Conservation (phyloP, 1,140 invertebrate genomes). For the Anoplophora glabripennis region DNA sequence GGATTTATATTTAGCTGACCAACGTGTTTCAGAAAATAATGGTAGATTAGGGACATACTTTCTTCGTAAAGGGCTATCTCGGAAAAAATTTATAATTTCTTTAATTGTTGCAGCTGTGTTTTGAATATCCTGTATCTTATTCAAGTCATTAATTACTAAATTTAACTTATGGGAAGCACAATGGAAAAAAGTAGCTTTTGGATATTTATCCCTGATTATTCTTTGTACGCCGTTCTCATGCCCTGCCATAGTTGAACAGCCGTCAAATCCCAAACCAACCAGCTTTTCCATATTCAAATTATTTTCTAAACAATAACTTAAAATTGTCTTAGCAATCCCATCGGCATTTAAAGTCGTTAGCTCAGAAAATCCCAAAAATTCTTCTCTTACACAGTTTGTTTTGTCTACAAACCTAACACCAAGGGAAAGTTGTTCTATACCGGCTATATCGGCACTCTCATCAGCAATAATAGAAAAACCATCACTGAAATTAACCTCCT, state of each 20-base stretch:
- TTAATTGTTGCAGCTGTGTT: constrained; percentile 16
- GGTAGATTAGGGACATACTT: constrained; percentile 26
- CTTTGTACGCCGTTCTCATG: constrained; percentile 32
- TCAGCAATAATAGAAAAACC: constrained; percentile 34
- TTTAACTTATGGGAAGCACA: constrained; percentile 36
- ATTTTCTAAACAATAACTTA: background rate
- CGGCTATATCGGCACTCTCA: constrained; percentile 38
- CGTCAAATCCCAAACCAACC: constrained; percentile 17
- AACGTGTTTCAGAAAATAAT: constrained; percentile 25
- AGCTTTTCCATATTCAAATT: constrained; percentile 1
- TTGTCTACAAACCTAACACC: constrained; percentile 21
- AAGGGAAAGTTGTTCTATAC: constrained; percentile 39
- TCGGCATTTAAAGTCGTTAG: constrained; percentile 20
- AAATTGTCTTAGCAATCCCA: constrained; percentile 25
- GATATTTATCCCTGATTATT: constrained; percentile 34
- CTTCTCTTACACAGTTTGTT: constrained; percentile 26
- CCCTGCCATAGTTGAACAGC: constrained; percentile 26
- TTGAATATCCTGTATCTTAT: constrained; percentile 13
- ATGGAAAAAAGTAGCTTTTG: constrained; percentile 35
- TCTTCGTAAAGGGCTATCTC: constrained; percentile 15
- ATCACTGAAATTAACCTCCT: constrained; percentile 13
- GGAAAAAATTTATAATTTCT: constrained; percentile 24
- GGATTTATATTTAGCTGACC: constrained; percentile 27
- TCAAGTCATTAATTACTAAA: constrained; percentile 34
- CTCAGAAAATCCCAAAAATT: constrained; percentile 39